Base-by-base conservation (phyloP, 2,113 vertebrate genomes). In the Hippocampus abdominalis region DNA sequence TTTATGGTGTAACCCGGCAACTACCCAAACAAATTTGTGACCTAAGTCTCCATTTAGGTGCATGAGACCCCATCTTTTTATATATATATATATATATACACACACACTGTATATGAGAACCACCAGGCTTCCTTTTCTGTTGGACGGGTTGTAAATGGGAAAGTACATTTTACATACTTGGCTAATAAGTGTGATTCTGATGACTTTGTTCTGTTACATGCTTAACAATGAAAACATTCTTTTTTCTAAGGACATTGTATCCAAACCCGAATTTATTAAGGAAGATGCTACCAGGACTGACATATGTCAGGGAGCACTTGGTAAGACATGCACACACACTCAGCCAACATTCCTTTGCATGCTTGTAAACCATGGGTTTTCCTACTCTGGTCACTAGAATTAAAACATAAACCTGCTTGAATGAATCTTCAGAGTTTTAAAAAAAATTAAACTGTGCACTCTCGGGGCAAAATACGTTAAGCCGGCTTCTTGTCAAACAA, bases 241-340 rank as follows among this genome's bases (percentile, higher is more conserved):
- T 23, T 64, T 69, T 64, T 44, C 11, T 10, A 12, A 56, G 87
- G 87, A 80, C 77, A 56, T 39, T 88, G 5, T 64, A 27, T 64
- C 32, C 8, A 57, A 79, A 56, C 85, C 85, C 61, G 16, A 85
- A 65, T 87, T 85, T 61, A 85, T 86, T 89, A 91, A 90, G 20
- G 91, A 89, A 67, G 93, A 93, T 89, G 94, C 95, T 20, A 94
- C 92, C 13, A 90, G 93, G 78, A 94, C 93, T 36, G 95, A 96
- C 70, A 92, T 97, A 76, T 89, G 94, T 76, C 95, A 98, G 81
- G 94, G 95, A 51, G 87, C 75, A 2, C 90, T 98, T 3, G 94
- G 95, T 98, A 83, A 64, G 93, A 77, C 12, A 39, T 66, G 44
- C 36, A 48, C 48, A 71, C 9, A 53, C 21, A 27, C 11, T 59